These are phyloP conservation scores for Drosophila anomalipes DNA, from an alignment of 2,888 invertebrate species.

Conservation along the genomic window DNA sequence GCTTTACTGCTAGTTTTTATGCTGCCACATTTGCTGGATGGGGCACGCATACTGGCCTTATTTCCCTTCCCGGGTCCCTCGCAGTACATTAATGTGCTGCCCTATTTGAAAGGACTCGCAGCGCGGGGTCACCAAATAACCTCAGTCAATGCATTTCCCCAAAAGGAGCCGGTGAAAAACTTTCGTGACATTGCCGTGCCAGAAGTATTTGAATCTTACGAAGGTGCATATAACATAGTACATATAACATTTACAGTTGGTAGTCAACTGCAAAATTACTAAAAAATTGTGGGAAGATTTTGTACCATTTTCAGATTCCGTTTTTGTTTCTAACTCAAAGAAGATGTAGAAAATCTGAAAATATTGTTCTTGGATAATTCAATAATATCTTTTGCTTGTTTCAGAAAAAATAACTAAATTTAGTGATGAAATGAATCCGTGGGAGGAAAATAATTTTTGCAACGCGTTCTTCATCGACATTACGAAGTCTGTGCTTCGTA, in stretches of 20 bases:
- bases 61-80: slow-evolving; percentile 80
- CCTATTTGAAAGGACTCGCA: slow-evolving; percentile 80
- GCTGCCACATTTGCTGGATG: slow-evolving; percentile 40
- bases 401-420: fast-evolving
- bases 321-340: not conserved
- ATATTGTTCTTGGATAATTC: not conserved
- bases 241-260: not conserved
- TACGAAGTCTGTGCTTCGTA: slow-evolving; percentile 46
- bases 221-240: slow-evolving; percentile 33
- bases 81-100: slow-evolving; percentile 80
- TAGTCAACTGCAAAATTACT: not conserved
- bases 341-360: too few relatives aligned
- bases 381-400: not conserved
- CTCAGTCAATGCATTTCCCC: slow-evolving; percentile 81
- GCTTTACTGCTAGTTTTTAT: slow-evolving; percentile 13
- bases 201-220: slow-evolving; percentile 56
- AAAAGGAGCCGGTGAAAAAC: slow-evolving; percentile 74
- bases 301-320: too few relatives aligned
- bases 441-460: slow-evolving; percentile 2
- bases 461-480: slow-evolving; percentile 41
- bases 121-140: slow-evolving; percentile 84
- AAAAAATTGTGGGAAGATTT: not conserved
- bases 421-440: fast-evolving
- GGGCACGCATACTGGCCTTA: slow-evolving; percentile 70
- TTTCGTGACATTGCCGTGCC: slow-evolving; percentile 72